Evolutionary conservation across 2,797 vertebrate genomes (phyloP).

Genomic region (Enteromius viviparus): DNA sequence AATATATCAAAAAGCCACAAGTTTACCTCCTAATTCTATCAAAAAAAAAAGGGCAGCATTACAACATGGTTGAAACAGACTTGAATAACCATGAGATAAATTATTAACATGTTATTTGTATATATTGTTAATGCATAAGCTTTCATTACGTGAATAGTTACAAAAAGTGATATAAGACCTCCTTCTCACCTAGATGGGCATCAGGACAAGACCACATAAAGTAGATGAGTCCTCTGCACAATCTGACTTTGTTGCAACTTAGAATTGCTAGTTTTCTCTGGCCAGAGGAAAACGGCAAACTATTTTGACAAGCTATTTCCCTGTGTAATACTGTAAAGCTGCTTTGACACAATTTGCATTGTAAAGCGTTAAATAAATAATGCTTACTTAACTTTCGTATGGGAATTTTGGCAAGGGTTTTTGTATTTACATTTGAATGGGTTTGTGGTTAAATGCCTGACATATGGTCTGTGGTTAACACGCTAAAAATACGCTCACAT

Average conservation of each 20-base stretch:
- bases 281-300: neutral
- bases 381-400: neutral
- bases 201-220: neutral
- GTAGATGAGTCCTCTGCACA: neutral
- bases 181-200: neutral
- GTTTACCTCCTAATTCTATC: neutral
- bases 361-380: neutral
- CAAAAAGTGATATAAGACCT: too few relatives aligned
- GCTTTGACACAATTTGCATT: neutral
- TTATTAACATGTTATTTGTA: neutral
- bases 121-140: neutral
- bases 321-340: neutral
- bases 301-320: neutral
- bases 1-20: neutral
- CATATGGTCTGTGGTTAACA: neutral
- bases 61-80: neutral
- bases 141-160: neutral
- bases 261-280: neutral
- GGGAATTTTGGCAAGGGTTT: neutral
- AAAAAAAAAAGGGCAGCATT: neutral
- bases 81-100: neutral
- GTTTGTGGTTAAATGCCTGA: neutral
- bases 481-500: neutral
- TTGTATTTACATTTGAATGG: neutral
- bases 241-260: neutral